phyloP scores from a whole-genome alignment of 2,797 vertebrate species.

The Enteromius mattozi region DNA sequence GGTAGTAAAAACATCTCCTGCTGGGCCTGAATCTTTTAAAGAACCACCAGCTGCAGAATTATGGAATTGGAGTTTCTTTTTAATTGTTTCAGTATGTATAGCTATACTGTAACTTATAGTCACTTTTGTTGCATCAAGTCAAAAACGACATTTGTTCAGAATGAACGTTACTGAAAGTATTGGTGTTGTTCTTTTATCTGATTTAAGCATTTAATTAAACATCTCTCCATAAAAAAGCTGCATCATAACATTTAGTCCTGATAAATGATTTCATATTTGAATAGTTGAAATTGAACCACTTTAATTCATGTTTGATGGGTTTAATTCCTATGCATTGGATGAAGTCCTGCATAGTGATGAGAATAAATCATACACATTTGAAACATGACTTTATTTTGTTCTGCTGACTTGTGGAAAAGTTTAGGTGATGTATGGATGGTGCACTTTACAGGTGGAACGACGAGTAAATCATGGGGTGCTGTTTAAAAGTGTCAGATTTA shows the following conservation, averaged over 20 bases:
- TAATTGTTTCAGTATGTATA: conserved; percentile 72
- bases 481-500: conserved; percentile 44
- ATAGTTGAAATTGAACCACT: not conserved
- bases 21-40: conserved; percentile 64
- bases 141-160: not conserved
- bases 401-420: conserved; percentile 19
- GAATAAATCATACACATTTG: not conserved
- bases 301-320: not conserved
- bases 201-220: not conserved
- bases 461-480: conserved; percentile 30
- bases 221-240: not conserved
- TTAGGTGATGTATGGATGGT: conserved; percentile 27
- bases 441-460: conserved; percentile 5
- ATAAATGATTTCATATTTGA: not conserved
- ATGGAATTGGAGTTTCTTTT: conserved; percentile 44
- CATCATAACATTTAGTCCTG: not conserved
- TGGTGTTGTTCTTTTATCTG: not conserved
- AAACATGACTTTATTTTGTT: not conserved
- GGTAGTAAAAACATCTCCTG: conserved; percentile 73
- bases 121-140: not conserved
- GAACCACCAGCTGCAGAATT: conserved; percentile 57
- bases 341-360: not conserved
- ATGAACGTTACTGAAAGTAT: not conserved
- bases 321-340: not conserved
- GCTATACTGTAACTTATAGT: not conserved